A percentile compares a stretch with the other conserved stretches of the same genome.
These are phyloP conservation scores for Micronycteris hirsuta DNA, from an alignment of 2,113 vertebrate genomes.

Conservation along the genomic window DNA sequence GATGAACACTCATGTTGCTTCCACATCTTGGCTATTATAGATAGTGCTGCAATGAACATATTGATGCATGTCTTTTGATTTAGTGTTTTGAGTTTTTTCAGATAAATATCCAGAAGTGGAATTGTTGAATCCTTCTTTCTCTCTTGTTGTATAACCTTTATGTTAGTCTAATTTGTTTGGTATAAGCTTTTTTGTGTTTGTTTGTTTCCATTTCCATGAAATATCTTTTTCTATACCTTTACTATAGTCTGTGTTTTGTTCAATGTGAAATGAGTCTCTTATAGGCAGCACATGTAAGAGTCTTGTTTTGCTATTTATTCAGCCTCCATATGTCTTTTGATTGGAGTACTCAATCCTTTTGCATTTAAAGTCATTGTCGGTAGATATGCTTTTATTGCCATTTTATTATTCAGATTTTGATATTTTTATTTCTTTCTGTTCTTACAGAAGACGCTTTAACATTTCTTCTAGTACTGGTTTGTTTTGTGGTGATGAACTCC, in stretches of 20 bases:
- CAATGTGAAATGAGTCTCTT: not conserved
- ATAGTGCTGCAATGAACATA: no score
- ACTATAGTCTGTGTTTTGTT: not conserved
- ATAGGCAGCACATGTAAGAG: not conserved
- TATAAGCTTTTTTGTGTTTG: not conserved
- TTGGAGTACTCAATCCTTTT: not conserved
- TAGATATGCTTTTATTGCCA: not conserved
- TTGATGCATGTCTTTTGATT: no score
- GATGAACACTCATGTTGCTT: no score
- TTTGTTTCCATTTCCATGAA: not conserved
- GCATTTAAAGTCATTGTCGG: not conserved
- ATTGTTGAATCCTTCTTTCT: not conserved
- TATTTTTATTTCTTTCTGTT: not conserved
- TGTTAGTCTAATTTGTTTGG: not conserved
- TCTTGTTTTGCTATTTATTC: not conserved
- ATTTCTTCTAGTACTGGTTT: not conserved
- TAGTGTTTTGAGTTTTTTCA: not conserved
- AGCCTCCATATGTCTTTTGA: not conserved
- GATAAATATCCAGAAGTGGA: not conserved
- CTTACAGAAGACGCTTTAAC: not conserved
- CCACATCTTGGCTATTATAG: no score
- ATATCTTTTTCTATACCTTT: not conserved
- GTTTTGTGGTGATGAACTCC: no score
- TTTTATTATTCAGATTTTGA: not conserved
- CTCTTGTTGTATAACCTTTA: not conserved